A percentile compares a stretch with the other conserved stretches of the same genome.
phyloP scores from a whole-genome alignment of 2,113 vertebrate species.

The cattle (Bos taurus) region ARS-UCD2.0 NC_037333.1:5145001-5145500 shows the following conservation, averaged over 20 bases:
- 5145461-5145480: not conserved
- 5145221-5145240: not conserved
- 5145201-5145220: too few relatives aligned
- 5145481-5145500: not conserved
- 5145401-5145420: not conserved
- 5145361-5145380: not conserved
- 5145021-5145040: not conserved
- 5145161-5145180: too few relatives aligned
- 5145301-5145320: not conserved
- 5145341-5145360: not conserved
- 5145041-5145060: not conserved
- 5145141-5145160: too few relatives aligned
- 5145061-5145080: not conserved
- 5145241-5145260: not conserved
- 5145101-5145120: too few relatives aligned
- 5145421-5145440: not conserved
- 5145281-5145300: not conserved
- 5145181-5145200: too few relatives aligned
- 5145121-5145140: too few relatives aligned
- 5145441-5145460: not conserved
- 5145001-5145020: not conserved
- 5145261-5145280: not conserved
- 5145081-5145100: not conserved
- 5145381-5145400: not conserved
- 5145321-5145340: not conserved